Base-by-base conservation (phyloP, 2,113 vertebrate species). In the Cynoglossus semilaevis region DNA sequence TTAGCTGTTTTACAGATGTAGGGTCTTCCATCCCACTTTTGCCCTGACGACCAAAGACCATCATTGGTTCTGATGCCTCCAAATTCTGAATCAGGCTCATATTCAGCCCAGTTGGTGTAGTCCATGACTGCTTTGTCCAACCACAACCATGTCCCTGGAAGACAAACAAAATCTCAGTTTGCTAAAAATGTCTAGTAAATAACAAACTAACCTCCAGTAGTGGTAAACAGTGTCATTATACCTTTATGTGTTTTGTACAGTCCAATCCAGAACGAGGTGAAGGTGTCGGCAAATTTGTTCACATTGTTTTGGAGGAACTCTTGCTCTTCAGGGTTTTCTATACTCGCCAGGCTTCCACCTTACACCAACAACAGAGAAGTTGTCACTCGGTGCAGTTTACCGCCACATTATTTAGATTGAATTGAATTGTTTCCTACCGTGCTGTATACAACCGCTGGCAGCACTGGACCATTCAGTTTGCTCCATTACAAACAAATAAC, bases 1-100 rank as follows among this genome's bases (percentile, higher is more conserved):
- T 97, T 98, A 38, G 85, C 62, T 50, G 88, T 93, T 91, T 98
- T 91, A 76, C 96, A 98, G 79, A 98, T 85, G 61, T 91, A 97
- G 1, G 89, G 83, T 72, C 79, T 87, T 63, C 88, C 87, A 2
- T 85, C 73, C 82, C 89, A 90, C 66, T 90, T 91, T n/a, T 89
- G 88, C 47, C 91, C 72, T 17, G 92, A 90, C 55, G 54, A 90
- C 95, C 96, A 98, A 40, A 12, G 54, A 13, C 93, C 92, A 58
- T 87, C 85, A n/a, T 45, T 34, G 2, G 90, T 74, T 0, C 55
- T 52, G 22, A 97, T 83, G 71, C 86, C 82, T 37, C 56, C 79
- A 58, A 18, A 83, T 2, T 83, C 72, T 34, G 15, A 29, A 1
- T 82, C n/a, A 0, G 90, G 88, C 15, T 93, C 90, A 5, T 88